phyloP scores from a whole-genome alignment of 2,797 vertebrate genomes.

The Rhyacichthys aspro region DNA sequence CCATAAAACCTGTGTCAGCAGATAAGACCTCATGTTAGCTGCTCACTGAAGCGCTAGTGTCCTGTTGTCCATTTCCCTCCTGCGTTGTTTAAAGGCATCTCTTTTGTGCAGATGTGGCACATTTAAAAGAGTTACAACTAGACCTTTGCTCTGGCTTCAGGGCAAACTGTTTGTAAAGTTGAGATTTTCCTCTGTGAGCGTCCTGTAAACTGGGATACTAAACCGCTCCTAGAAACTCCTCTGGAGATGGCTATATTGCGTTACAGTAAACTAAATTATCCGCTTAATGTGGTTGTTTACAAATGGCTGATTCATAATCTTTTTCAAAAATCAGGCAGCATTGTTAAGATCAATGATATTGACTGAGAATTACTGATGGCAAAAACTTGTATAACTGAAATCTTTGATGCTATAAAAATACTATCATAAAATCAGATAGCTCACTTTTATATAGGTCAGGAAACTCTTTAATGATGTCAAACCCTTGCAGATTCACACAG shows the following conservation, averaged over 20 bases:
- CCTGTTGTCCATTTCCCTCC: not conserved
- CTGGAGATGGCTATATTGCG: not conserved
- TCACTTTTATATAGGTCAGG: not conserved
- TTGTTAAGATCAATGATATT: not conserved
- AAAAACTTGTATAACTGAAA: too few relatives aligned
- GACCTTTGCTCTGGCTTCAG: constrained; percentile 32
- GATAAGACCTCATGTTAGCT: not conserved
- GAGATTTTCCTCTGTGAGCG: constrained; percentile 16
- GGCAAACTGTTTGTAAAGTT: constrained; percentile 1
- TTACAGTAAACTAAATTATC: constrained; percentile 15
- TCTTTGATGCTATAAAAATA: too few relatives aligned
- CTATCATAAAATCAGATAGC: not conserved
- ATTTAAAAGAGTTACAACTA: not conserved
- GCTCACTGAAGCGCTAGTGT: constrained; percentile 5
- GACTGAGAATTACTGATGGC: too few relatives aligned
- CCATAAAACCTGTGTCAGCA: not conserved
- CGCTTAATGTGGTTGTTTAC: constrained; percentile 4
- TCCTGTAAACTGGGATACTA: not conserved
- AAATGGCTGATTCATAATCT: not conserved
- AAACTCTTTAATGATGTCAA: too few relatives aligned
- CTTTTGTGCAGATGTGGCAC: not conserved
- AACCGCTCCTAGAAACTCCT: constrained; percentile 2
- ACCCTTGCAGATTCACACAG: too few relatives aligned
- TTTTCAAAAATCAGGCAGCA: not conserved
- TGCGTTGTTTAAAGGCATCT: not conserved